Percentiles rank a stretch among this genome's conserved stretches.
phyloP scores from a whole-genome alignment of 2,797 vertebrate species.

The Pagetopsis macropterus region DNA sequence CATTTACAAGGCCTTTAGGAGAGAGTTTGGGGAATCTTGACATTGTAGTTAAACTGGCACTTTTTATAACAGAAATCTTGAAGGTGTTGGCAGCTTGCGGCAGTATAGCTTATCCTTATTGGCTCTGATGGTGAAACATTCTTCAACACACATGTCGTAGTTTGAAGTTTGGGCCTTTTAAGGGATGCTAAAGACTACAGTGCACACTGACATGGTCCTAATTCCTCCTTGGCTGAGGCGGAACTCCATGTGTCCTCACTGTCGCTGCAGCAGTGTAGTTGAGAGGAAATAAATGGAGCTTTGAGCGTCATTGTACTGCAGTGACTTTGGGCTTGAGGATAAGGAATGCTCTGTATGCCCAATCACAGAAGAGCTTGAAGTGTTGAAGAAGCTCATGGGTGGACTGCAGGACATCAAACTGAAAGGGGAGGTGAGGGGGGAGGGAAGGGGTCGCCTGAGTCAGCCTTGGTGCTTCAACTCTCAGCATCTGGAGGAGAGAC shows the following conservation, averaged over 20 bases:
- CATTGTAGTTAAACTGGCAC: constrained; percentile 54
- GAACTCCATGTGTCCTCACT: constrained; percentile 41
- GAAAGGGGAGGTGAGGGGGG: constrained; percentile 77
- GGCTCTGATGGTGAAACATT: constrained; percentile 66
- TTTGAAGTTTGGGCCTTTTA: constrained; percentile 58
- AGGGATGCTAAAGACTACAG: constrained; percentile 69
- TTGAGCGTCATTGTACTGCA: constrained; percentile 65
- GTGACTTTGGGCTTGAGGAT: constrained; percentile 82
- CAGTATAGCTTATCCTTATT: constrained; percentile 60
- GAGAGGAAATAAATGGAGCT: constrained; percentile 6
- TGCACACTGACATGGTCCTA: constrained; percentile 61
- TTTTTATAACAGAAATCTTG: constrained; percentile 56
- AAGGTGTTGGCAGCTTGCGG: constrained; percentile 59
- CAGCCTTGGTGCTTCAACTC: constrained; percentile 77
- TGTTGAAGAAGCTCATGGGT: constrained; percentile 85
- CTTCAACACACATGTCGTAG: constrained; percentile 61
- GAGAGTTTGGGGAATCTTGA: constrained; percentile 52
- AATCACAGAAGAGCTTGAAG: constrained; percentile 86
- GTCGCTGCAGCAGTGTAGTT: constrained; percentile 48
- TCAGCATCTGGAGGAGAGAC: constrained; percentile 74
- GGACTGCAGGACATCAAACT: constrained; percentile 85
- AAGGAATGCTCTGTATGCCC: constrained; percentile 84
- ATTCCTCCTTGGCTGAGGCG: constrained; percentile 58
- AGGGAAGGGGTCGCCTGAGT: constrained; percentile 76
- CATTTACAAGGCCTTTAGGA: constrained; percentile 68